Conservation (phyloP, 2,113 vertebrate species). For the Gymnocephalus cernua region DNA sequence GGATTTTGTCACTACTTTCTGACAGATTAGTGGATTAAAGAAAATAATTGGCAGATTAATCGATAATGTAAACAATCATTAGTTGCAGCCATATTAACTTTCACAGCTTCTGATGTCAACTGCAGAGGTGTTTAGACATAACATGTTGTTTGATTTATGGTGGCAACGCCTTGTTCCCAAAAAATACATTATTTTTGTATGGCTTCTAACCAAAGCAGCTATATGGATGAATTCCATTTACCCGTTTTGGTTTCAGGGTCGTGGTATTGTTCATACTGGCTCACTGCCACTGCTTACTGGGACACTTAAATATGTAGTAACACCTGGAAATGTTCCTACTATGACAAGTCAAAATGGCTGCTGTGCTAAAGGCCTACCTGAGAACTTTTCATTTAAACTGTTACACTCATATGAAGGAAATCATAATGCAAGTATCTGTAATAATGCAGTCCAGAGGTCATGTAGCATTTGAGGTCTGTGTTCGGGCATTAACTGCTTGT, state of each 20-base stretch:
- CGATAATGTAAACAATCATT: neutral
- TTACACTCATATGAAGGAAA: neutral
- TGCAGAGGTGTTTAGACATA: neutral
- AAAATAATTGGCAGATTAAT: neutral
- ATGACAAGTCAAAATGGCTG: neutral
- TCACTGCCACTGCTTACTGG: neutral
- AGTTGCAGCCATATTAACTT: too few relatives aligned
- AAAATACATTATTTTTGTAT: neutral
- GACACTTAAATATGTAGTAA: neutral
- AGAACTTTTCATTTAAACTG: neutral
- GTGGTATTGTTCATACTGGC: neutral
- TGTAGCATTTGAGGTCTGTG: slow-evolving; percentile 3
- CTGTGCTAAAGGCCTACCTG: neutral
- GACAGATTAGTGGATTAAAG: neutral
- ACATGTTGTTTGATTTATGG: neutral
- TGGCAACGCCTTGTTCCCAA: neutral
- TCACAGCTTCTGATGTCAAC: neutral
- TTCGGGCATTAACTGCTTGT: neutral
- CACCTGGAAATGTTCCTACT: neutral
- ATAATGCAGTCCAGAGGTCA: neutral
- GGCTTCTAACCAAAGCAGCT: neutral
- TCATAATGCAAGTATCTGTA: neutral
- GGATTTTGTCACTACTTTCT: neutral
- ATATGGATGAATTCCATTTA: too few relatives aligned
- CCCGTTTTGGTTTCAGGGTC: neutral